These are phyloP conservation scores for Lagenorhynchus albirostris DNA, from an alignment of 2,113 vertebrate genomes.

Conservation along the genomic window DNA sequence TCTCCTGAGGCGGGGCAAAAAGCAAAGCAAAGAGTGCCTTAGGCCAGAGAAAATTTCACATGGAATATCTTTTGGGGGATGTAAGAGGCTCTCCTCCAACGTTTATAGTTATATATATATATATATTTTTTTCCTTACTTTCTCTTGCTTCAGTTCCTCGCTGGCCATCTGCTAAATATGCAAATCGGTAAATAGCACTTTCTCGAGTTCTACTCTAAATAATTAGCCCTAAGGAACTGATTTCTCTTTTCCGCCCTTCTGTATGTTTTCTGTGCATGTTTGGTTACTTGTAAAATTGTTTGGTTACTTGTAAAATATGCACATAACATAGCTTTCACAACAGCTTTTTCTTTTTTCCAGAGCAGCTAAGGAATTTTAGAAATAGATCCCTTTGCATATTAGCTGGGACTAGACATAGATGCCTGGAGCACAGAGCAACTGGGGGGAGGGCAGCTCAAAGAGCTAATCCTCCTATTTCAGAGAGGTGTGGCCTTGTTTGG, in stretches of 20 bases:
- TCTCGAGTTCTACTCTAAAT: not conserved
- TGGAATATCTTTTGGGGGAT: not conserved
- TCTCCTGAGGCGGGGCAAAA: not conserved
- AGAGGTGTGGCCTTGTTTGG: not conserved
- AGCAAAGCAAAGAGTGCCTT: not conserved
- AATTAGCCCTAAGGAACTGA: not conserved
- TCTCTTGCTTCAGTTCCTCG: not conserved
- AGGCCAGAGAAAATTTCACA: conserved; percentile 1
- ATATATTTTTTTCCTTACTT: not conserved
- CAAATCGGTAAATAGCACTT: not conserved
- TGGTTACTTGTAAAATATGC: not conserved
- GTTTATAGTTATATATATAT: not conserved
- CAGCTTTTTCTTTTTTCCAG: not conserved
- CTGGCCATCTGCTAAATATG: not conserved
- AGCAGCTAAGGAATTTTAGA: not conserved
- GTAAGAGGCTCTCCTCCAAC: not conserved
- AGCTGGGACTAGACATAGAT: not conserved
- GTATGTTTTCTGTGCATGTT: not conserved
- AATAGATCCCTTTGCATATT: not conserved
- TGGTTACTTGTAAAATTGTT: not conserved
- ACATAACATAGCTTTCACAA: not conserved
- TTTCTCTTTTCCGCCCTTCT: not conserved
- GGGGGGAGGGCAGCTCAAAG: not conserved
- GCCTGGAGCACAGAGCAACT: not conserved
- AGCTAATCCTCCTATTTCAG: not conserved